Base-by-base conservation (phyloP, 1,140 invertebrate genomes). In the Drosophila santomea region DNA sequence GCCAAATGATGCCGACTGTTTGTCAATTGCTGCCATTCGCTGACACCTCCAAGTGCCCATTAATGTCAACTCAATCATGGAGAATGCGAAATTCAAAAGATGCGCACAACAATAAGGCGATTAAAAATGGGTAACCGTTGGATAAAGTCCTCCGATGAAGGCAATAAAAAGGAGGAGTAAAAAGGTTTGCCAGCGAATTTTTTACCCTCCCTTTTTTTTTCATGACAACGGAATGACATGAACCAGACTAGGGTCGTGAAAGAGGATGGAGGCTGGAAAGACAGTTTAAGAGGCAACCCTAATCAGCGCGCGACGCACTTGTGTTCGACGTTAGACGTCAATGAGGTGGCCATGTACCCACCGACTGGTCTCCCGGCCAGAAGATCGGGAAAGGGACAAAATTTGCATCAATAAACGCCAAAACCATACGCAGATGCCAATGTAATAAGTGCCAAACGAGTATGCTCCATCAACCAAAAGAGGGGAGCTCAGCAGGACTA, bases 321-420 rank as follows among this genome's bases (percentile, higher is more conserved):
- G 85, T 80, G 80, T 80, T 89, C 84, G 84, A 88, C 84, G 74
- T 76, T 89, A 84, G 85, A 80, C 80, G 84, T 88, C 83, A 89
- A 88, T 88, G 88, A 83, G 78, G 79, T 83, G 76, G 71, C 63
- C 43, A 48, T 72, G 56, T 66, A 59, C 36, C 58, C 44, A 55
- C 50, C 62, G 32, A 59, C 50, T 32, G 32, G 32, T 14, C 35
- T 45, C 25, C 36, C 45, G 45, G 50, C 39, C 32, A 61, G 23
- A 50, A 56, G 47, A 75, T 77, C 74, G 67, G 74, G 61, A 48
- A 69, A 39, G 61, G 36, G 55, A 44, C 44, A 66, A 74, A 83
- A 88, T 88, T 83, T 88, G 84, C 83, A 88, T 88, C 83, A 88
- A 88, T 88, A 88, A 88, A 88, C 86, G 83, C 80, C 83, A 88